Evolutionary conservation across 2,797 vertebrate genomes (phyloP).

Genomic region (Sparus aurata): DNA sequence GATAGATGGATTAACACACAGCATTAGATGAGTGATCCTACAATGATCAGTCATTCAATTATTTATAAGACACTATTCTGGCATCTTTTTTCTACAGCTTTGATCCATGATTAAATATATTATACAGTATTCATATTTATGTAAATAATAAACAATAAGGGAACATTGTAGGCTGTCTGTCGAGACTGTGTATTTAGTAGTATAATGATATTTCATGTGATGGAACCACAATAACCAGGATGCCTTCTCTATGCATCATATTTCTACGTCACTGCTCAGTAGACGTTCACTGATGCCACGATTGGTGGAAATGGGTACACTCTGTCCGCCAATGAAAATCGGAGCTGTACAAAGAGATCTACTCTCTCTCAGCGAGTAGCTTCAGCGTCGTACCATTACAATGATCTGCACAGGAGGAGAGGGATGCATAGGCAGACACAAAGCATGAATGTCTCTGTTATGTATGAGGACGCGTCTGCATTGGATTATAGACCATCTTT

Average conservation of each 20-base stretch:
- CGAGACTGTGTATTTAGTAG: neutral
- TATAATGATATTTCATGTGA: neutral
- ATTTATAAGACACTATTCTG: neutral
- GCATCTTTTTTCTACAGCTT: neutral
- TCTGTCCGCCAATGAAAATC: slow-evolving; percentile 78
- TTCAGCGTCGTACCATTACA: slow-evolving; percentile 53
- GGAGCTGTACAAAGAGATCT: slow-evolving; percentile 86
- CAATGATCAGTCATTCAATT: neutral
- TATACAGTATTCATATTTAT: neutral
- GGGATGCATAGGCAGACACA: slow-evolving; percentile 64
- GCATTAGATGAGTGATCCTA: neutral
- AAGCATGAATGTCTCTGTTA: slow-evolving; percentile 68
- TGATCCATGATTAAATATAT: neutral
- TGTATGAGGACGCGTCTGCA: slow-evolving; percentile 47
- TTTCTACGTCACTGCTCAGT: slow-evolving; percentile 55
- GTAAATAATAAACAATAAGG: neutral
- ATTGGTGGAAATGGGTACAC: slow-evolving; percentile 64
- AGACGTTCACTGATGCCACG: slow-evolving; percentile 25
- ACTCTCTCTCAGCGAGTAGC: slow-evolving; percentile 67
- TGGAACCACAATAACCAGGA: neutral
- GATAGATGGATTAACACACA: slow-evolving; percentile 14
- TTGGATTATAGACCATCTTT: slow-evolving; percentile 55
- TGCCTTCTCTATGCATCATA: neutral
- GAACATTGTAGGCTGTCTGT: rapidly evolving
- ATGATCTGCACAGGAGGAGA: slow-evolving; percentile 64